A percentile compares a stretch with the other conserved stretches of the same genome.
Conservation (phyloP, 2,113 vertebrate species). For the Larimichthys crocea region DNA sequence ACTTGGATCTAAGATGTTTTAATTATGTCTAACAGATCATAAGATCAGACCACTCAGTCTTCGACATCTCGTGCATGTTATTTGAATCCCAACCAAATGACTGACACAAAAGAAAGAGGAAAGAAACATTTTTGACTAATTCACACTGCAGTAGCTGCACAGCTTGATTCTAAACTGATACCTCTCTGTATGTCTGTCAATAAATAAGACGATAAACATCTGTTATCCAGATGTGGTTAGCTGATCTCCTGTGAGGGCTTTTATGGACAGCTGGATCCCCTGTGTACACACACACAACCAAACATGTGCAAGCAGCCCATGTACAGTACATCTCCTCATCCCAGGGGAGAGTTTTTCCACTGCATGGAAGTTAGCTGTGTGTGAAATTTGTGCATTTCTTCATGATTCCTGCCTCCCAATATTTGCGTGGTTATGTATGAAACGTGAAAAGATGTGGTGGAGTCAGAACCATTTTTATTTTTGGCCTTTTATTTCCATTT, state of each 20-base stretch:
- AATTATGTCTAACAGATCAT: not conserved
- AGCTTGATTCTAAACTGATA: not conserved
- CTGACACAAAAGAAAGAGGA: not conserved
- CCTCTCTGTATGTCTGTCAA: not conserved
- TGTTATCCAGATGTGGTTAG: constrained; percentile 18
- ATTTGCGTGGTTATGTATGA: not conserved
- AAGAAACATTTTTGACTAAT: not conserved
- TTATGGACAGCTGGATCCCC: constrained; percentile 27
- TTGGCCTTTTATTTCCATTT: not conserved
- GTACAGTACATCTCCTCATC: not conserved
- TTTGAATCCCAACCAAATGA: not conserved
- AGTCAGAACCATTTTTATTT: not conserved
- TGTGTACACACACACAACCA: not conserved
- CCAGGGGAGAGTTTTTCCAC: not conserved
- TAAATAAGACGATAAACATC: constrained; percentile 12
- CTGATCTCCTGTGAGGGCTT: constrained; percentile 23
- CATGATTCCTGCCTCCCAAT: not conserved
- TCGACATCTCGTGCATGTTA: not conserved
- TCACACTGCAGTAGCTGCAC: not conserved
- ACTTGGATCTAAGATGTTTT: not conserved
- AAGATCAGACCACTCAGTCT: too few species aligned
- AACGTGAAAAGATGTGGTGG: not conserved
- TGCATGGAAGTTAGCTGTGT: not conserved
- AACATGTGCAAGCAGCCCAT: not conserved
- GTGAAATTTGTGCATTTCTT: not conserved